Conservation (phyloP, 2,797 vertebrate genomes). For the Phalanger gymnotis region DNA sequence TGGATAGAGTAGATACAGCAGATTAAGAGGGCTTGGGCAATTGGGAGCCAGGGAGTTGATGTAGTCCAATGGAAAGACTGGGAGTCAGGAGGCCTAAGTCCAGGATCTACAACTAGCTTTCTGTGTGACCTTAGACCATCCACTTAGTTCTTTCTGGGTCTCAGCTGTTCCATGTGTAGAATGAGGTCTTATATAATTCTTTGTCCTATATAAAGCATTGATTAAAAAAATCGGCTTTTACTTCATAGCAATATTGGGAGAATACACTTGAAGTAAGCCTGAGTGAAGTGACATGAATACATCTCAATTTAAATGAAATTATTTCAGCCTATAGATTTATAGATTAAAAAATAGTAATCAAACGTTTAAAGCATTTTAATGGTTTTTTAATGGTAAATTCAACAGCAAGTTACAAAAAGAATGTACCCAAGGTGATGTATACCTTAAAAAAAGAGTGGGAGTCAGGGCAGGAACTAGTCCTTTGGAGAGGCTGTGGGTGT, state of each 20-base stretch:
- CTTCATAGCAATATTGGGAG: constrained; percentile 9
- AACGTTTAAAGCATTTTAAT: background rate
- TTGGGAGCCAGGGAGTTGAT: background rate
- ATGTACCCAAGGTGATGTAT: background rate
- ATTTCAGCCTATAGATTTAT: background rate
- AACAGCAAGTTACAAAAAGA: background rate
- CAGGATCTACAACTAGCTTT: background rate
- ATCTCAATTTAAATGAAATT: constrained; percentile 15
- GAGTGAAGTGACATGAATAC: background rate
- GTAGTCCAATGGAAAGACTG: background rate
- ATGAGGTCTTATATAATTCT: constrained; percentile 59
- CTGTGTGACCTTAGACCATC: background rate
- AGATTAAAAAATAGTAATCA: background rate
- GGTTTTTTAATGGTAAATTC: too few species aligned
- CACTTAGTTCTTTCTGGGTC: background rate
- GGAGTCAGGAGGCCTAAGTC: background rate
- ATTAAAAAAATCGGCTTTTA: background rate
- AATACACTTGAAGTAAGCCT: background rate
- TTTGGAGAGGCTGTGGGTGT: background rate
- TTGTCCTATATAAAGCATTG: constrained; percentile 79
- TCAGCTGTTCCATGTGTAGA: background rate
- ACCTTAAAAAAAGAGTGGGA: background rate
- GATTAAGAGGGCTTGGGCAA: background rate
- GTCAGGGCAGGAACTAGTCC: background rate
- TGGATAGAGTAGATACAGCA: background rate